Evolutionary conservation across 2,113 vertebrate species (phyloP), one percentile per base, ranked within the genome.

Genomic region (Leucosticte australis): DNA sequence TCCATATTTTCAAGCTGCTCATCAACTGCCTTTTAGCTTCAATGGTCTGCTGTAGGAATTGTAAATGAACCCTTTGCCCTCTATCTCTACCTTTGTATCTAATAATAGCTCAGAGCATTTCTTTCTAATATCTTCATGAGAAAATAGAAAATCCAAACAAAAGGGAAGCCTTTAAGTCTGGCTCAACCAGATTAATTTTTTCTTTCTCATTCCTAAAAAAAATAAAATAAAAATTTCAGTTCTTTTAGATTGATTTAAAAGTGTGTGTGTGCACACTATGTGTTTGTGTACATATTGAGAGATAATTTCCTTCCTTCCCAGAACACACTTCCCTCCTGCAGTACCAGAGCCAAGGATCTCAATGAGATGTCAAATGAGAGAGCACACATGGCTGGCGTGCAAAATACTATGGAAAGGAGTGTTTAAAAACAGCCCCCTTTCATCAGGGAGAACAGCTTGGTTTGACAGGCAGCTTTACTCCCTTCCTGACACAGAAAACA

Each of bases 371-470:
- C 91, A 94, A 90, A 94, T 79, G 83, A 92, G 87, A 92, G 92
- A 94, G 95, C 95, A 90, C 91, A 91, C 93, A 94, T 27, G 81
- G 92, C 74, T 94, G 90, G 63, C 42, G 60, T 88, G 90, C 55
- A 95, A 90, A 95, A 88, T 86, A 92, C 95, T 94, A 94, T 16
- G 62, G 90, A 73, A 91, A 97, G 79, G 55, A 89, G 83, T 88
- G 80, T 84, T 96, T 83, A 46, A 92, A 96, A 96, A 86, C 84
- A 94, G 65, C 22, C 87, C 60, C 78, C 81, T 94, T 86, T 92
- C 92, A 96, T 95, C 84, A 79, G 85, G 53, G 88, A 70, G 95
- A 97, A 91, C 88, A 96, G 96, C 96, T 96, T 92, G 92, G 88
- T 83, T 93, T 95, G 93, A 95, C 93, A 96, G 87, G 91, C 96